A percentile compares a stretch with the other conserved stretches of the same genome.
Evolutionary conservation across 2,113 vertebrate genomes (phyloP).

Genomic region (Brachyistius frenatus): DNA sequence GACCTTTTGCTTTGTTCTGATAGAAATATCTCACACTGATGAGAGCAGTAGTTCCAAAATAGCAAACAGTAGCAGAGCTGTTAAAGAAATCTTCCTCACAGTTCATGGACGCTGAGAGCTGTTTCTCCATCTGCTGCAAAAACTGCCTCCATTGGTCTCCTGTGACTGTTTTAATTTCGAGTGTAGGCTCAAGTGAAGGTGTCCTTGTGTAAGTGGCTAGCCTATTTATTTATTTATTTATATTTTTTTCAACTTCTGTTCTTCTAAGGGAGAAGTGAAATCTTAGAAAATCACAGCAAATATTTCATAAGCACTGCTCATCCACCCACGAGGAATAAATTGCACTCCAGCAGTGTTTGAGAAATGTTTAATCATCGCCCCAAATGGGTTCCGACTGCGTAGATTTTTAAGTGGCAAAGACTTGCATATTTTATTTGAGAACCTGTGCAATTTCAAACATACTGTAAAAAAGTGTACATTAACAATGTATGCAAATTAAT

Average conservation of each 20-base stretch:
- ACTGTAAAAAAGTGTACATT: neutral
- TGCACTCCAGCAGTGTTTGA: constrained; percentile 33
- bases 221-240: neutral
- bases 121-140: constrained; percentile 28
- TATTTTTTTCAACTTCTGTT: neutral
- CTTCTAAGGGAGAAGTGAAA: constrained; percentile 25
- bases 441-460: neutral
- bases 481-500: constrained; percentile 4
- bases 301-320: constrained; percentile 32
- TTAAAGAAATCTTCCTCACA: constrained; percentile 39
- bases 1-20: constrained; percentile 64
- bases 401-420: neutral
- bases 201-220: neutral
- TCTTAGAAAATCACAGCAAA: constrained; percentile 32
- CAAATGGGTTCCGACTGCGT: constrained; percentile 13
- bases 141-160: constrained; percentile 10
- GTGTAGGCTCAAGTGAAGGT: constrained; percentile 29
- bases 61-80: constrained; percentile 28
- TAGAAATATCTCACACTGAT: constrained; percentile 51
- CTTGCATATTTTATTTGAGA: neutral
- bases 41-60: constrained; percentile 42
- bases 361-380: constrained; percentile 35
- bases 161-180: constrained; percentile 22
- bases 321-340: constrained; percentile 40
- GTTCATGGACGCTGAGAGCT: constrained; percentile 3